phyloP scores from a whole-genome alignment of 2,113 vertebrate genomes.

The Silurus glanis region DNA sequence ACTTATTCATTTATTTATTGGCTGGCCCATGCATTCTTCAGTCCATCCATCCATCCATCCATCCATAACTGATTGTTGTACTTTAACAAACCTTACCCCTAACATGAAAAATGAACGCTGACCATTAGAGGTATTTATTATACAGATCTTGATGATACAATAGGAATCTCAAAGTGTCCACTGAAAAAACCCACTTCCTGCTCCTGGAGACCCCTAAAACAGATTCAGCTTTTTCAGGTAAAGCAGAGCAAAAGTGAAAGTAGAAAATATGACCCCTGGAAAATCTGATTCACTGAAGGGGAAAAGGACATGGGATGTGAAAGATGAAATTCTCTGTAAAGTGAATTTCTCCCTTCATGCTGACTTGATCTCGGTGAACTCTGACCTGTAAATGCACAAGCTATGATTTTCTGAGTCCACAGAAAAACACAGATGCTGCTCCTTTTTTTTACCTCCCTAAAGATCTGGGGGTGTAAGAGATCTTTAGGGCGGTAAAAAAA shows the following conservation, averaged over 20 bases:
- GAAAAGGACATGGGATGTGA: background rate
- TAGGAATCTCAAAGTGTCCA: background rate
- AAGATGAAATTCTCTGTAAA: background rate
- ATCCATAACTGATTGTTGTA: background rate
- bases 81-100: background rate
- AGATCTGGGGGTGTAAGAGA: background rate
- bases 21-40: background rate
- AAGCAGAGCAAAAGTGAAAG: background rate
- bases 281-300: background rate
- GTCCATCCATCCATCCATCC: background rate
- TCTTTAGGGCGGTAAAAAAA: background rate
- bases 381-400: background rate
- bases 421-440: background rate
- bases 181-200: background rate
- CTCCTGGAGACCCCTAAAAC: background rate
- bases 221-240: background rate
- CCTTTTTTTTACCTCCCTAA: no score
- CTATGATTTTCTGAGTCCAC: background rate
- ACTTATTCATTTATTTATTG: no score
- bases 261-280: background rate
- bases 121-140: no score
- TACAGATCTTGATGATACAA: background rate
- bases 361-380: background rate
- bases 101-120: background rate
- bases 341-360: background rate